A percentile compares a stretch with the other conserved stretches of the same genome.
Conservation (phyloP, 23 tunicate species). For the Corella eumyota region DNA sequence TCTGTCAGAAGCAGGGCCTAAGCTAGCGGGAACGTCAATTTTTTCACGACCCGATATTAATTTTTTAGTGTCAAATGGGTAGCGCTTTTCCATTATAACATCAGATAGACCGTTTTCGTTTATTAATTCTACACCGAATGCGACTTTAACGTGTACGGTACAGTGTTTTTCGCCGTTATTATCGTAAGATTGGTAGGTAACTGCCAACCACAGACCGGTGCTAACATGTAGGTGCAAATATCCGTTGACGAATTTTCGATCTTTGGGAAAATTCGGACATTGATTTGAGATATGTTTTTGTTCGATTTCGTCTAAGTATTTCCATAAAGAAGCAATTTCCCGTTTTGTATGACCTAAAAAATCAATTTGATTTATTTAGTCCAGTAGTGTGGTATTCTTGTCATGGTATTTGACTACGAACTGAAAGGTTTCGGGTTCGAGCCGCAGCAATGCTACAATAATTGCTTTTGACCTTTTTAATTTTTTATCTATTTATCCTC, state of each 20-base stretch:
- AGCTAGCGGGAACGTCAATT: background rate
- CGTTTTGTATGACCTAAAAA: conserved; percentile 55
- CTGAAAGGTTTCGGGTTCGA: too few species aligned
- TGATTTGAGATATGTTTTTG: conserved; percentile 6
- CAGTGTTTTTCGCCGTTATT: conserved; percentile 23
- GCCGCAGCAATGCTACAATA: too few species aligned
- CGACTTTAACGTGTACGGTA: conserved; percentile 23
- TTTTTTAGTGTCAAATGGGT: background rate
- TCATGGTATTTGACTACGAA: too few species aligned
- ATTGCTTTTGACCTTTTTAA: too few species aligned
- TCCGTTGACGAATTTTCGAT: conserved; percentile 37
- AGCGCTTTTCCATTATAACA: background rate
- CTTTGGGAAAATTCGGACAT: conserved; percentile 40
- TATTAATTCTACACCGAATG: conserved; percentile 32
- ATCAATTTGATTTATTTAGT: background rate
- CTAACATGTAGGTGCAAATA: conserved; percentile 22
- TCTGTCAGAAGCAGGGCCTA: background rate
- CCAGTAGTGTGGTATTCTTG: background rate
- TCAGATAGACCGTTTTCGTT: conserved; percentile 14
- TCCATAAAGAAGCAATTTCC: conserved; percentile 22
- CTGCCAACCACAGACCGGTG: conserved; percentile 19
- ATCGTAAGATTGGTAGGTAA: conserved; percentile 19
- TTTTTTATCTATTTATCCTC: too few species aligned
- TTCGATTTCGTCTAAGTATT: conserved; percentile 34
- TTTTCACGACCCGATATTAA: background rate